These are phyloP conservation scores for Anadara kagoshimensis DNA, from an alignment of 1,140 invertebrate genomes.

Conservation along the genomic window DNA sequence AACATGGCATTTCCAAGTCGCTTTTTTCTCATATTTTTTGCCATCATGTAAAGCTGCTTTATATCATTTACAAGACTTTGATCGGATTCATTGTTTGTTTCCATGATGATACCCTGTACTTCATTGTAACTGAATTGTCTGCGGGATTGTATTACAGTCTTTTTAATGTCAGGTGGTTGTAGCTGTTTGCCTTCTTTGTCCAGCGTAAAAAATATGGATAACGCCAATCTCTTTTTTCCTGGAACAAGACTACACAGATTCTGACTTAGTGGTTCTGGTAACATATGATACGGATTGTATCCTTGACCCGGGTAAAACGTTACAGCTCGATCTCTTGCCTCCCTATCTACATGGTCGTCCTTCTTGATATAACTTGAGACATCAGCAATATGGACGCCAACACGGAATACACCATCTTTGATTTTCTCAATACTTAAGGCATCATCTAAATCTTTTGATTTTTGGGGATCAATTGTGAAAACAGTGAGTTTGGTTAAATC, in stretches of 20 bases:
- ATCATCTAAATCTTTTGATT: slow-evolving; percentile 99
- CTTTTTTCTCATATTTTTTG: slow-evolving; percentile 37
- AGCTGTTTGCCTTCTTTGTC: slow-evolving; percentile 35
- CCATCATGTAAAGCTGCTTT: slow-evolving; percentile 35
- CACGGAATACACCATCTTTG: slow-evolving; percentile 26
- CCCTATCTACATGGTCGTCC: slow-evolving; percentile 54
- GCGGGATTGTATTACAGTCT: slow-evolving; percentile 35
- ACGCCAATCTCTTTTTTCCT: slow-evolving; percentile 54
- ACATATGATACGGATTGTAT: slow-evolving; percentile 64
- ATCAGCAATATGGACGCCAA: slow-evolving; percentile 70
- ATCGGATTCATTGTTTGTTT: not conserved
- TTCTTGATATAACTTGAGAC: slow-evolving; percentile 58
- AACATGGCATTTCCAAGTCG: slow-evolving; percentile 41
- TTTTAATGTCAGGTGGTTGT: slow-evolving; percentile 29
- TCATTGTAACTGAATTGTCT: slow-evolving; percentile 48
- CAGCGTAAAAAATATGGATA: slow-evolving; percentile 54
- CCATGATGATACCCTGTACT: slow-evolving; percentile 46
- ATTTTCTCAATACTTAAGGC: slow-evolving; percentile 83
- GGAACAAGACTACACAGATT: slow-evolving; percentile 71
- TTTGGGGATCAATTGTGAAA: slow-evolving; percentile 97
- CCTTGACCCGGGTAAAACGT: slow-evolving; percentile 60
- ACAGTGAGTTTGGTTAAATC: slow-evolving; percentile 77
- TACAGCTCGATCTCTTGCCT: slow-evolving; percentile 59
- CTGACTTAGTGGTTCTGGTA: slow-evolving; percentile 69
- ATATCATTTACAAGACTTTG: slow-evolving; percentile 25